These are phyloP conservation scores for Corythoichthys intestinalis DNA, from an alignment of 2,113 vertebrate species.

Conservation along the genomic window DNA sequence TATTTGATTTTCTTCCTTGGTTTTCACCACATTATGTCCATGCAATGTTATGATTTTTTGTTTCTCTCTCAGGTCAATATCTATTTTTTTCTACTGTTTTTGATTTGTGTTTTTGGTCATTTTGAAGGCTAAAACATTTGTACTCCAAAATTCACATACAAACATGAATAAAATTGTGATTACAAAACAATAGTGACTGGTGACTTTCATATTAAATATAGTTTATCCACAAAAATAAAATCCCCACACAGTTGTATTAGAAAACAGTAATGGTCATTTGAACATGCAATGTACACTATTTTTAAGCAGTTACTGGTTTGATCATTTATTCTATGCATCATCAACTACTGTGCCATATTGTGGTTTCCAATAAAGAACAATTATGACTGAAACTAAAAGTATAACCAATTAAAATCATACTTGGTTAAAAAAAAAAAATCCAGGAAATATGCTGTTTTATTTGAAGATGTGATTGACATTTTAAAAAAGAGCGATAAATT, in stretches of 20 bases:
- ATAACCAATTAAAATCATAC: neutral
- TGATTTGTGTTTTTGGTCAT: slow-evolving; percentile 60
- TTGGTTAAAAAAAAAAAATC: too few species aligned
- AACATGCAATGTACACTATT: too few species aligned
- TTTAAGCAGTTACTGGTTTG: too few species aligned
- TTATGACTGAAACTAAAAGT: neutral
- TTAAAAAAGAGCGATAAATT: too few species aligned
- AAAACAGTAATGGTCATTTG: neutral
- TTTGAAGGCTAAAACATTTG: slow-evolving; percentile 68
- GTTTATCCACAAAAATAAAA: neutral
- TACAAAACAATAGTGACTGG: slow-evolving; percentile 14
- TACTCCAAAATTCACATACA: slow-evolving; percentile 64
- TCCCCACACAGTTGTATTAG: neutral
- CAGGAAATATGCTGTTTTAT: too few species aligned
- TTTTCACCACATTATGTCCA: slow-evolving; percentile 56
- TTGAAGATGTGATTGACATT: too few species aligned
- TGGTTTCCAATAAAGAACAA: too few species aligned
- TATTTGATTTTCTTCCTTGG: slow-evolving; percentile 56
- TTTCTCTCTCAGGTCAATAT: slow-evolving; percentile 70
- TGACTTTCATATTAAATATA: neutral
- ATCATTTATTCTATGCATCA: too few species aligned
- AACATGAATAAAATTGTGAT: slow-evolving; percentile 68
- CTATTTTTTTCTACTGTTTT: slow-evolving; percentile 61
- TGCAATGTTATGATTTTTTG: slow-evolving; percentile 57
- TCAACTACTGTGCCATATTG: too few species aligned